Percentiles rank a stretch among this genome's conserved stretches.
phyloP scores from a whole-genome alignment of 2,113 vertebrate species.

The Peromyscus californicus region DNA sequence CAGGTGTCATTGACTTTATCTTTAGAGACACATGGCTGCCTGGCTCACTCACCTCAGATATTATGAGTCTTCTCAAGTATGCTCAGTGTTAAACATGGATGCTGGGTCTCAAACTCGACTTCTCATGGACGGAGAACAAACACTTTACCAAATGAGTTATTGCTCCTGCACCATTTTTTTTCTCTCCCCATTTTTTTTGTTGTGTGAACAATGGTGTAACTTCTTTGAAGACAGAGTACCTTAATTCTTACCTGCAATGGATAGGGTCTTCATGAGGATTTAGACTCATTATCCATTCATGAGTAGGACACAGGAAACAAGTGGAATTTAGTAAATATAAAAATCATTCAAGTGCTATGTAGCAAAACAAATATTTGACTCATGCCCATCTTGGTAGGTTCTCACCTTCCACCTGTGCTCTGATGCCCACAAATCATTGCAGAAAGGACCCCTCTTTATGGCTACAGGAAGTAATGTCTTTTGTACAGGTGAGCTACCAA shows the following conservation, averaged over 20 bases:
- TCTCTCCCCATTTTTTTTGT: background rate
- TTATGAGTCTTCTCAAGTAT: background rate
- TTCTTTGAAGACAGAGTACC: slow-evolving; percentile 29
- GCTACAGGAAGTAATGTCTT: background rate
- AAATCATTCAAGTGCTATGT: background rate
- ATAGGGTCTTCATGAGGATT: background rate
- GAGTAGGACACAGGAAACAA: background rate
- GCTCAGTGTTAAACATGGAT: background rate
- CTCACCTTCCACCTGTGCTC: background rate
- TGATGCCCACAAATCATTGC: background rate
- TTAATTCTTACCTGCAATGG: background rate
- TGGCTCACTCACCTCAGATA: background rate
- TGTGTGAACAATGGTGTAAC: background rate
- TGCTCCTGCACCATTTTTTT: background rate
- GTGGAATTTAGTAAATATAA: background rate
- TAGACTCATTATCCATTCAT: slow-evolving; percentile 1
- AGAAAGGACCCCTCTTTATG: background rate
- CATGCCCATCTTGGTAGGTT: background rate
- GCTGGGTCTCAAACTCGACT: background rate
- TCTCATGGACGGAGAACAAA: background rate
- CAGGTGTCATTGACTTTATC: background rate
- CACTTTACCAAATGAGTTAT: background rate
- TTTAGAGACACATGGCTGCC: background rate
- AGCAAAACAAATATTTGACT: slow-evolving; percentile 5
- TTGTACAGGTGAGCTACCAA: background rate